A percentile compares a stretch with the other conserved stretches of the same genome.
Evolutionary conservation across 2,797 vertebrate species (phyloP).

Genomic region (Hypotaenidia philippensis): DNA sequence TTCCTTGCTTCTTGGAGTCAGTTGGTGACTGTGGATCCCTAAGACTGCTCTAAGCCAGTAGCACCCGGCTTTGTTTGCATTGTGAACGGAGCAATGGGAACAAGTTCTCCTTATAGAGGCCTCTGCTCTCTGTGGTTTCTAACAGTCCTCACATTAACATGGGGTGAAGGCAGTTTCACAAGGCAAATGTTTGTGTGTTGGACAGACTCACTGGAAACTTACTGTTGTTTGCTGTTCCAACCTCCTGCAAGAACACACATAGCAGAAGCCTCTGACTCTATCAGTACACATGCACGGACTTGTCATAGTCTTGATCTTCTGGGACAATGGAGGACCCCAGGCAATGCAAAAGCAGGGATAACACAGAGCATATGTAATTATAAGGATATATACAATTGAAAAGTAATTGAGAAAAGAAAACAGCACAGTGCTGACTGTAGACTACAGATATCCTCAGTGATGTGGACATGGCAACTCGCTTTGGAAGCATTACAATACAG

Average conservation of each 20-base stretch:
- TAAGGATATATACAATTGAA: neutral
- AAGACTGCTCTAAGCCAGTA: fast-evolving
- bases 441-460: neutral
- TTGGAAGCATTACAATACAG: neutral
- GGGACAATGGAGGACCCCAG: neutral
- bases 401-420: neutral
- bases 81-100: neutral
- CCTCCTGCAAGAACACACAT: neutral
- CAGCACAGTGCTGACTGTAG: neutral
- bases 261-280: neutral
- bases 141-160: neutral
- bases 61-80: neutral
- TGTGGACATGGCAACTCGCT: neutral
- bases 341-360: neutral
- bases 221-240: neutral
- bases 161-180: neutral
- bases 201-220: neutral
- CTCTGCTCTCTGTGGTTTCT: neutral
- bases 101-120: fast-evolving
- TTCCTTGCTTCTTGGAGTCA: neutral
- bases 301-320: neutral
- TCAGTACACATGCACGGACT: neutral
- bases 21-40: fast-evolving
- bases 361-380: neutral
- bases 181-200: neutral